These are phyloP conservation scores for Spinus pinus DNA, from an alignment of 2,797 vertebrate species.

Conservation along the genomic window DNA sequence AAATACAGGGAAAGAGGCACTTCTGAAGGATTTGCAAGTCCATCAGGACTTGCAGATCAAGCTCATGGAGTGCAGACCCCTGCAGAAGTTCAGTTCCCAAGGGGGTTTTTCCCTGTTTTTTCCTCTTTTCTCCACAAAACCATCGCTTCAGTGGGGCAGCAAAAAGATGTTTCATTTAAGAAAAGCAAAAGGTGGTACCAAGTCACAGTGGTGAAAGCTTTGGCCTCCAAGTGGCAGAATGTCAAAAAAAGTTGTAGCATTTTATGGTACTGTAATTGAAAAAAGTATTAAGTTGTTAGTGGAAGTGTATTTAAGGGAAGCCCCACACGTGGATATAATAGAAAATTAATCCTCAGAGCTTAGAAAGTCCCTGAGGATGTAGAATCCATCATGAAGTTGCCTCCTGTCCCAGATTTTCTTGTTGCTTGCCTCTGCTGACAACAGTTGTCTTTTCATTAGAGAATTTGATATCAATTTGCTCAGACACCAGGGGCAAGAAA, in stretches of 20 bases:
- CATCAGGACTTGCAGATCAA: not conserved
- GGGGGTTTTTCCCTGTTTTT: fast-evolving
- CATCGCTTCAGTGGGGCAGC: not conserved
- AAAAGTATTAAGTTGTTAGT: constrained; percentile 54
- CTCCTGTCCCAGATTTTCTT: constrained; percentile 61
- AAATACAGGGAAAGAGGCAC: not conserved
- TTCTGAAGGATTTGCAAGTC: not conserved
- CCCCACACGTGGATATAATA: constrained; percentile 32
- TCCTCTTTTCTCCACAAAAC: not conserved
- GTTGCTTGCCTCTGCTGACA: constrained; percentile 53
- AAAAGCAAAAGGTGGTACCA: not conserved
- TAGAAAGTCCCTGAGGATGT: constrained; percentile 49
- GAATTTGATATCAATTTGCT: constrained; percentile 63
- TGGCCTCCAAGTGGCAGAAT: not conserved
- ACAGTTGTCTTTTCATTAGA: constrained; percentile 61
- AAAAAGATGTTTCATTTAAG: not conserved
- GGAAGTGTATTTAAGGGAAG: constrained; percentile 63
- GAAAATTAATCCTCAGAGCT: constrained; percentile 64
- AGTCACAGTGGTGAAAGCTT: fast-evolving
- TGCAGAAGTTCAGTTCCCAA: not conserved
- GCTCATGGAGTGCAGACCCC: not conserved
- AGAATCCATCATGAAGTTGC: constrained; percentile 53
- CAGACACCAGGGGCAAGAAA: constrained; percentile 51
- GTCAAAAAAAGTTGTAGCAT: not conserved
- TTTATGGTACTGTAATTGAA: constrained; percentile 12